phyloP scores from a whole-genome alignment of 2,113 vertebrate species.

The Rhodinocichla rosea region DNA sequence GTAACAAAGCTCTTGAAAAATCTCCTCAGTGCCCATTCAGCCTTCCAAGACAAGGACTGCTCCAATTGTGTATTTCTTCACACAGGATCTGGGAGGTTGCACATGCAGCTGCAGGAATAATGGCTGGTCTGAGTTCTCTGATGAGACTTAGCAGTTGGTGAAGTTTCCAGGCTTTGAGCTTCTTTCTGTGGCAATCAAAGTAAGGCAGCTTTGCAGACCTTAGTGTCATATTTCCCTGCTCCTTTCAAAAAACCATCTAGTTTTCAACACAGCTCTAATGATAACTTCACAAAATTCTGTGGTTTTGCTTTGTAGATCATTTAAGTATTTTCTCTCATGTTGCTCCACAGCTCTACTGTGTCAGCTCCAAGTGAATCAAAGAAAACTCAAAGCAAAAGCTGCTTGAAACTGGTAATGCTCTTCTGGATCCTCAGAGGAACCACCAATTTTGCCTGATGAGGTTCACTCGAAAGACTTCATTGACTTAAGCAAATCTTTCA shows the following conservation, averaged over 20 bases:
- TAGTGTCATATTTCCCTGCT: neutral
- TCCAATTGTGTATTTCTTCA: neutral
- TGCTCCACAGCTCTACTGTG: conserved; percentile 10
- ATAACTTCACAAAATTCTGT: conserved; percentile 37
- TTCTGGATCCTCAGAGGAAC: conserved; percentile 22
- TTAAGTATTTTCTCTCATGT: conserved; percentile 32
- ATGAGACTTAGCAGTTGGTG: neutral
- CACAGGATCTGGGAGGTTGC: neutral
- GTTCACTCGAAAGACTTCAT: neutral
- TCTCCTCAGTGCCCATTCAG: neutral
- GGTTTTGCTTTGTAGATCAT: conserved; percentile 52
- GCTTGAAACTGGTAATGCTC: conserved; percentile 4
- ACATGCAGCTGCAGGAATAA: neutral
- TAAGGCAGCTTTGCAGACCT: neutral
- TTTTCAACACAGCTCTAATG: conserved; percentile 55
- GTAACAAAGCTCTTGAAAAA: neutral
- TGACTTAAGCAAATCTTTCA: conserved; percentile 53
- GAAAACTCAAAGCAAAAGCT: conserved; percentile 17
- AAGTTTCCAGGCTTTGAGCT: neutral
- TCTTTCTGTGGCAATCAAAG: neutral
- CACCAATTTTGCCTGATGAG: conserved; percentile 45
- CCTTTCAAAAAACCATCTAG: conserved; percentile 6
- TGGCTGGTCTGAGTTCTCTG: neutral
- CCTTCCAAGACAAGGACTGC: neutral
- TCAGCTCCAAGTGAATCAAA: conserved; percentile 46